Evolutionary conservation across 2,888 invertebrate species (phyloP).

Genomic region (Griposia aprilina): DNA sequence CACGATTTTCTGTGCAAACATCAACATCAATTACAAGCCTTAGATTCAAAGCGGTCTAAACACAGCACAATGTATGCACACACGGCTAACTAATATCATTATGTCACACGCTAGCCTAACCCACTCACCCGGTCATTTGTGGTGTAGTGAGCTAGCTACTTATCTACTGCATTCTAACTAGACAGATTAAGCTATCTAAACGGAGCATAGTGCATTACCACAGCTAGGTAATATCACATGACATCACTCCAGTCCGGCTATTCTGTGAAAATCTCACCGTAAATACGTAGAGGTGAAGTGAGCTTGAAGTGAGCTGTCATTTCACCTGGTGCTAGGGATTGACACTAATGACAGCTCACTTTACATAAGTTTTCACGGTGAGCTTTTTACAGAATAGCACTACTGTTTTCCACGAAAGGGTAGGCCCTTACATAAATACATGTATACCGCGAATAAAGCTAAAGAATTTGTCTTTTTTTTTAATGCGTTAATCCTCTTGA

Average conservation of each 20-base stretch:
- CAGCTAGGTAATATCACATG: neutral
- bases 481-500: too few species aligned
- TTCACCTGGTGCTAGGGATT: too few species aligned
- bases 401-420: too few species aligned
- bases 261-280: too few species aligned
- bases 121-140: constrained; percentile 46
- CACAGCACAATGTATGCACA: constrained; percentile 43
- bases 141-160: constrained; percentile 13
- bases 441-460: too few species aligned
- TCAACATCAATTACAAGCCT: neutral
- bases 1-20: neutral
- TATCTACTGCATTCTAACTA: constrained; percentile 15
- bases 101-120: constrained; percentile 41
- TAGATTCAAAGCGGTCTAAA: constrained; percentile 32
- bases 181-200: constrained; percentile 18
- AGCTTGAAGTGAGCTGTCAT: too few species aligned
- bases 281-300: too few species aligned
- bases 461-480: too few species aligned
- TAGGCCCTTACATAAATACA: too few species aligned
- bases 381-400: too few species aligned
- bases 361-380: too few species aligned
- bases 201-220: constrained; percentile 25
- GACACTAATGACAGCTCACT: too few species aligned
- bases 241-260: neutral
- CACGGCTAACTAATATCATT: constrained; percentile 47